Evolutionary conservation across 92 coral and sea anemone species (phyloP), one percentile per base, ranked within the genome.

Genomic region (Palythoa heliodiscus): DNA sequence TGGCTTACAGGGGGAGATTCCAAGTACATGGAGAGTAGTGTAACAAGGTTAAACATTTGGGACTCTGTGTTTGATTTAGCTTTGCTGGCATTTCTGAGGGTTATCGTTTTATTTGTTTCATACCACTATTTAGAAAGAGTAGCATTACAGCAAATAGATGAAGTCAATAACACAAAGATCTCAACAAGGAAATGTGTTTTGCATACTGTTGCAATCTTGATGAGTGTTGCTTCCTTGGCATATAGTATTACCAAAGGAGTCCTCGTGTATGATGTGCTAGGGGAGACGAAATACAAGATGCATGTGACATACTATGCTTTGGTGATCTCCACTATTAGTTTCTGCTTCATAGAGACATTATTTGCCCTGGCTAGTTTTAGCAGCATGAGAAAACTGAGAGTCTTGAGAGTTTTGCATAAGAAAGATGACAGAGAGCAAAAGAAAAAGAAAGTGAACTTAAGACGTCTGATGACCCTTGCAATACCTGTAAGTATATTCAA

Each of bases 1-100:
- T 95, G 98, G 98, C 90, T 95, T 57, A 82, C 93, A 78, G 98
- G 98, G 35, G 97, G 98, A 43, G 16, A 87, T 83, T 85, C 89
- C 3, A 40, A 91, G 13, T 94, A 95, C 67, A 53, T 95, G 90
- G 95, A 94, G 73, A 40, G 86, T n/a, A 93, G 71, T 80, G 91
- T 95, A 17, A 75, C 87, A 5, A 89, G 86, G 52, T 95, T 95
- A 77, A 89, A 75, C 40, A 87, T 95, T 7, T 87, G 92, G 77
- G 91, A 90, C 73, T 90, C 98, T 8, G 96, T 95, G 23, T 90
- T 94, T 81, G 98, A 95, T 82, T 83, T 95, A 12, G 98, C 95
- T 3, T 72, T 82, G 6, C 58, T 95, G 58, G 87, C 98, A 43
- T 92, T 92, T 83, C 82, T 92, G 54, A 88, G 94, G 83, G 90